A percentile compares a stretch with the other conserved stretches of the same genome.
Conservation (phyloP, 2,888 invertebrate species). For the Drosophila mayaguana region DNA sequence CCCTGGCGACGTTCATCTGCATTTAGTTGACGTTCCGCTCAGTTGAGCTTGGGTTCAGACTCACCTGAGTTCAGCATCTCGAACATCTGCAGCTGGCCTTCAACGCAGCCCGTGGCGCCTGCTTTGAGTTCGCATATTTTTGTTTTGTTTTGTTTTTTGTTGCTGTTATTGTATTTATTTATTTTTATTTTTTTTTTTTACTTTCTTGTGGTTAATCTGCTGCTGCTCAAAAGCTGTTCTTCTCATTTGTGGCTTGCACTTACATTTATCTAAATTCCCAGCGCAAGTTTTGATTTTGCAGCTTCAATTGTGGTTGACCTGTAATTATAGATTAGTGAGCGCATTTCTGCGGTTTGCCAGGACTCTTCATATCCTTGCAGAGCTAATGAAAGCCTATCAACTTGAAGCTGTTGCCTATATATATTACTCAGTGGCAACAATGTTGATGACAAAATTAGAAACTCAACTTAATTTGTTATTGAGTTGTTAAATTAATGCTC, state of each 20-base stretch:
- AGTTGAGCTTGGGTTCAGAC: neutral
- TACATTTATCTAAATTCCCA: conserved; percentile 42
- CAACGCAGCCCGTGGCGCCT: conserved; percentile 32
- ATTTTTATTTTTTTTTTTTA: neutral
- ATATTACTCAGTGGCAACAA: neutral
- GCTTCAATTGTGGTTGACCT: conserved; percentile 44
- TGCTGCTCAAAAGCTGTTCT: conserved; percentile 16
- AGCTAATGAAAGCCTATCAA: neutral
- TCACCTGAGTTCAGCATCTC: conserved; percentile 8
- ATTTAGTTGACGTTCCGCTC: conserved; percentile 55
- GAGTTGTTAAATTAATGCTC: neutral
- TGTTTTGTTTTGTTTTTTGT: neutral
- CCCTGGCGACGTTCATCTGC: conserved; percentile 49
- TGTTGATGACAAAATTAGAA: neutral
- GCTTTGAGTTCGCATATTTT: neutral
- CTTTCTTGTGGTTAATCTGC: conserved; percentile 35
- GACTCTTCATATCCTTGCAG: neutral
- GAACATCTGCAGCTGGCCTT: conserved; percentile 44
- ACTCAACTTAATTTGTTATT: neutral
- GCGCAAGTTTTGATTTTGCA: conserved; percentile 56
- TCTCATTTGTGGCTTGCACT: conserved; percentile 32
- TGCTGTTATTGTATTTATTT: neutral
- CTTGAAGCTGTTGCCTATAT: neutral
- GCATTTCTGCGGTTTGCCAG: conserved; percentile 9
- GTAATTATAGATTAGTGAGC: conserved; percentile 29